phyloP scores from a whole-genome alignment of 2,888 invertebrate genomes.

The Leucophora obtusa region DNA sequence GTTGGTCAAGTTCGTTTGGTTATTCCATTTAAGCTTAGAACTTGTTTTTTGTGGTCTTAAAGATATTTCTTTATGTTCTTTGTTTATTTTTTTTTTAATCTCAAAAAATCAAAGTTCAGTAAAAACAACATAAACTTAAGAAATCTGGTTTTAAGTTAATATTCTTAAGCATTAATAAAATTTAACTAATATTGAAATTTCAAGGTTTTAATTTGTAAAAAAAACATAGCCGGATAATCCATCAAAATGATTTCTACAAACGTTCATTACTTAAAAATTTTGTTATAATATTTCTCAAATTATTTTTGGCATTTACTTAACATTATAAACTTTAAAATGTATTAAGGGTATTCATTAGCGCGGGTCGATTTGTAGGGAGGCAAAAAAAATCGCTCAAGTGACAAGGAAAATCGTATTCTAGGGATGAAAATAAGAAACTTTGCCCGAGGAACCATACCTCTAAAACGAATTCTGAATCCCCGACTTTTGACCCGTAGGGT shows the following conservation, averaged over 20 bases:
- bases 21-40: not conserved
- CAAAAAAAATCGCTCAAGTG: too few relatives aligned
- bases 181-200: not conserved
- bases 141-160: not conserved
- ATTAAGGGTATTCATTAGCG: not conserved
- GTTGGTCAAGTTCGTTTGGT: slow-evolving; percentile 51
- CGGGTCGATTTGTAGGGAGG: too few relatives aligned
- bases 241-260: not conserved
- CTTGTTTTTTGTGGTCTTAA: not conserved
- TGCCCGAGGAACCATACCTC: too few relatives aligned
- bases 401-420: too few relatives aligned
- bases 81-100: not conserved
- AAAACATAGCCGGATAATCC: not conserved
- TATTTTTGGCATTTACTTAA: not conserved
- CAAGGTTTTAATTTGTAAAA: not conserved
- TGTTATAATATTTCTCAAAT: not conserved
- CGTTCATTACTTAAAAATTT: not conserved
- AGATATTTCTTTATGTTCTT: not conserved
- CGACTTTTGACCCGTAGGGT: too few relatives aligned
- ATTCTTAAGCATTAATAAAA: not conserved
- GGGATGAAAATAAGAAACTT: too few relatives aligned
- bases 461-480: too few relatives aligned
- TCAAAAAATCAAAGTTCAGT: not conserved
- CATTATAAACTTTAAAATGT: not conserved
- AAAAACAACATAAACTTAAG: not conserved